Base-by-base conservation (phyloP, 2,113 vertebrate genomes). In the Cephalopholis sonnerati region DNA sequence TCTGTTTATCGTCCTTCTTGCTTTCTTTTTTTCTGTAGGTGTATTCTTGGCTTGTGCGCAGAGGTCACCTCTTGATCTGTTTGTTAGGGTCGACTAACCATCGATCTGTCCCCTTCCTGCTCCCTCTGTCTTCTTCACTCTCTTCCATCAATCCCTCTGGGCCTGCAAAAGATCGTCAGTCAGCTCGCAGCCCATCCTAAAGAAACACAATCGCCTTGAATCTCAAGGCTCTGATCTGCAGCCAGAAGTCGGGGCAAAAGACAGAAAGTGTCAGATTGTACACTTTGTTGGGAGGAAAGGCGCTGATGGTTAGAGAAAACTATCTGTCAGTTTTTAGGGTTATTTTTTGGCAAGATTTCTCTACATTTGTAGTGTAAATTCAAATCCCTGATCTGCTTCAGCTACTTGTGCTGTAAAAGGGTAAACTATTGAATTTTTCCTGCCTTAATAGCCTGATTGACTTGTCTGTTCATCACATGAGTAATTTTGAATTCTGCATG, bases 41-140 rank as follows among this genome's bases (percentile, higher is more conserved):
- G 50, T 77, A 69, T 84, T 82, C 9, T 53, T 66, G 55, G 65
- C 72, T 27, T 58, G 20, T 25, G 12, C 25, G 72, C 79, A 74
- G 81, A 85, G 89, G 89, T 90, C 74, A 90, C 74, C 65, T 41
- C 65, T 81, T 84, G 72, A 84, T 84, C 71, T 66, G 46, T 74
- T 72, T 57, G 77, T 79, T 59, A 79, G 74, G 74, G 82, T 81
- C 27, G 46, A 65, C 80, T 72, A 77, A 80, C 3, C 58, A 88
- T 81, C 7, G 76, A 90, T 90, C 73, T 16, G 8, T 24, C 54
- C 41, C 29, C 55, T 41, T 50, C 77, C 67, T 67, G 6, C 85
- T 70, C 17, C 51, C 20, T 15, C 57, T 77, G 64, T 59, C 65
- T 22, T 48, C 65, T 44, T 70, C 63, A 36, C 48, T 50, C n/a